phyloP scores from a whole-genome alignment of 2,888 invertebrate species.

The Drosophila mimica region DNA sequence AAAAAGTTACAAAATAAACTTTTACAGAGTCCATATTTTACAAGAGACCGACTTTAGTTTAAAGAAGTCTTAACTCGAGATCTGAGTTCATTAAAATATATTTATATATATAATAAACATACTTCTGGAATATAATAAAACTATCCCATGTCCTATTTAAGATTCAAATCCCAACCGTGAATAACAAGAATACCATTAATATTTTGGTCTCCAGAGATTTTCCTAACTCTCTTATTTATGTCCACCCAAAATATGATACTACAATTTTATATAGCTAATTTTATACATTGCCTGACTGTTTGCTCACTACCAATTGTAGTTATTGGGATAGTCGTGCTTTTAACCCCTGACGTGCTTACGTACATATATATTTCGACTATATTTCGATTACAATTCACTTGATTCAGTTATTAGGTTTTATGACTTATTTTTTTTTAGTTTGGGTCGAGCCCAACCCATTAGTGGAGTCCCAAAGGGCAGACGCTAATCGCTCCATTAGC shows the following conservation, averaged over 20 bases:
- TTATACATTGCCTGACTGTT: conserved; percentile 18
- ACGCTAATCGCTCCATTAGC: conserved; percentile 64
- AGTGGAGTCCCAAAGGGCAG: conserved; percentile 36
- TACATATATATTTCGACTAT: neutral
- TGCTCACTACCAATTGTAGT: conserved; percentile 2
- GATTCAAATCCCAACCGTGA: conserved; percentile 2
- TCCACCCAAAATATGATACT: neutral
- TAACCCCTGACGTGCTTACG: conserved; percentile 51
- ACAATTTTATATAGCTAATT: conserved; percentile 10
- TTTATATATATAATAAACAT: neutral
- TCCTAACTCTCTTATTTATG: conserved; percentile 18
- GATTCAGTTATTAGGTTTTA: conserved; percentile 67
- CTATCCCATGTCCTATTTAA: neutral
- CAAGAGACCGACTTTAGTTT: neutral
- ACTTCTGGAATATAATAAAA: neutral
- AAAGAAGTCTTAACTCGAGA: neutral
- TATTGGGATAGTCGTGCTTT: conserved; percentile 27
- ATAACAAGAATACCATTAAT: conserved; percentile 5
- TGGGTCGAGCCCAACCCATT: conserved; percentile 29
- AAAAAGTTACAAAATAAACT: neutral
- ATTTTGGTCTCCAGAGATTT: neutral
- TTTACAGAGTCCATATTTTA: neutral
- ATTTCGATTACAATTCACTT: conserved; percentile 40
- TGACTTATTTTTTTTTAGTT: conserved; percentile 39
- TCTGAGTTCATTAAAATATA: neutral